Base-by-base conservation (phyloP, 2,113 vertebrate genomes). In the Aptenodytes forsteri region DNA sequence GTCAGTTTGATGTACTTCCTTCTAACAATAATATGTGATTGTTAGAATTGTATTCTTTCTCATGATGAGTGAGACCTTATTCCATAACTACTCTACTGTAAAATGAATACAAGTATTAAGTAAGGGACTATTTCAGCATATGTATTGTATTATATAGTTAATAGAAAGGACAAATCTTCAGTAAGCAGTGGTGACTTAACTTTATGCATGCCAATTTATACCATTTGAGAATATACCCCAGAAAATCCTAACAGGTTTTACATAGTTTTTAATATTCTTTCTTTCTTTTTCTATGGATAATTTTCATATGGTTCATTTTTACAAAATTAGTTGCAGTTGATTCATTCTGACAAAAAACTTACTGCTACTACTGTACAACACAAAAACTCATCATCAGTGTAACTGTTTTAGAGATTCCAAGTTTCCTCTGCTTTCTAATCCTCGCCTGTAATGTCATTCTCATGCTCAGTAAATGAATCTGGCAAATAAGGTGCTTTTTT, bases 31-130 rank as follows among this genome's bases (percentile, higher is more conserved):
- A 89, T 17, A 87, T 49, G 50, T 34, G 38, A 50, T 46, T 89
- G 79, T 84, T 93, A 81, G 49, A 92, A 50, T 9, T 89, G 29
- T 47, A 75, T 78, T 89, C 55, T 75, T 97, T 89, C 76, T 95
- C 44, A 42, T 49, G 9, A 83, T 82, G 73, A 91, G n/a, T 88
- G 94, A 87, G 73, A 72, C 36, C 30, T 67, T 75, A 64, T 80
- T 91, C 65, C 36, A 26, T 84, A 91, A 91, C 34, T 76, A 58
- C 26, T 90, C 46, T 54, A 44, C 36, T 84, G 77, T 75, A 91
- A 92, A 95, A 89, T 54, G 46, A 92, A 92, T 61, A 61, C 2
- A 6, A 67, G 38, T 56, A 75, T 71, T 78, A 91, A 81, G 47
- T 87, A 87, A 72, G 40, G 27, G 55, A 69, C 69, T 92, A 73